These are phyloP conservation scores for Myripristis jacobus DNA, from an alignment of 2,797 vertebrate genomes.

Conservation along the genomic window DNA sequence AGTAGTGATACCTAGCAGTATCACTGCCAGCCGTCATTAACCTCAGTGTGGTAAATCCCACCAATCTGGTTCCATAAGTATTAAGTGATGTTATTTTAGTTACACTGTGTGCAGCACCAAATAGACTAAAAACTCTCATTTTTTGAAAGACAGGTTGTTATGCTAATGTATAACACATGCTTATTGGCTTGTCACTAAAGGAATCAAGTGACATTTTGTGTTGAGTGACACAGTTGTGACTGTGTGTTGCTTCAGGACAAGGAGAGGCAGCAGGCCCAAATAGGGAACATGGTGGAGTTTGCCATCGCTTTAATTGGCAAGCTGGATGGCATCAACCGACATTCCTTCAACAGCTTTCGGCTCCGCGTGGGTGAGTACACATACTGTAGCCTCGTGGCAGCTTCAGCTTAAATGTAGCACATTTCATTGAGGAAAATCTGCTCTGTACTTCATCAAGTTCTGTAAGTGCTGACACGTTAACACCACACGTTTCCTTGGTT, in stretches of 20 bases:
- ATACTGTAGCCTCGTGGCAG: slow-evolving; percentile 24
- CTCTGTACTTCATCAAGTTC: background rate
- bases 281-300: slow-evolving; percentile 97
- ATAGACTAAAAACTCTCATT: too few relatives aligned
- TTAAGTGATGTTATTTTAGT: too few relatives aligned
- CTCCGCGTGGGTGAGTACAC: slow-evolving; percentile 92
- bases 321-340: slow-evolving; percentile 97
- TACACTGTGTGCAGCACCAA: too few relatives aligned
- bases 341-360: slow-evolving; percentile 97
- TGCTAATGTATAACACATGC: background rate
- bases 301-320: slow-evolving; percentile 94
- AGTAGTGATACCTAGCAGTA: too few relatives aligned
- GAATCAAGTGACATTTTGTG: background rate
- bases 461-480: background rate
- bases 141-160: too few relatives aligned
- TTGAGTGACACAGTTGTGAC: background rate
- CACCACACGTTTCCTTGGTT: slow-evolving; percentile 1
- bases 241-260: slow-evolving; percentile 81
- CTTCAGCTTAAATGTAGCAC: slow-evolving; percentile 1
- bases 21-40: too few relatives aligned
- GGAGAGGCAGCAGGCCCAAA: slow-evolving; percentile 92
- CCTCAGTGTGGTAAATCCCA: too few relatives aligned
- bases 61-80: too few relatives aligned
- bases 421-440: slow-evolving; percentile 38
- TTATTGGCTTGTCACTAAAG: background rate